Percentiles rank a stretch among this genome's conserved stretches.
Evolutionary conservation across 1,140 invertebrate species (phyloP).

Genomic region (Drosophila paulistorum): DNA sequence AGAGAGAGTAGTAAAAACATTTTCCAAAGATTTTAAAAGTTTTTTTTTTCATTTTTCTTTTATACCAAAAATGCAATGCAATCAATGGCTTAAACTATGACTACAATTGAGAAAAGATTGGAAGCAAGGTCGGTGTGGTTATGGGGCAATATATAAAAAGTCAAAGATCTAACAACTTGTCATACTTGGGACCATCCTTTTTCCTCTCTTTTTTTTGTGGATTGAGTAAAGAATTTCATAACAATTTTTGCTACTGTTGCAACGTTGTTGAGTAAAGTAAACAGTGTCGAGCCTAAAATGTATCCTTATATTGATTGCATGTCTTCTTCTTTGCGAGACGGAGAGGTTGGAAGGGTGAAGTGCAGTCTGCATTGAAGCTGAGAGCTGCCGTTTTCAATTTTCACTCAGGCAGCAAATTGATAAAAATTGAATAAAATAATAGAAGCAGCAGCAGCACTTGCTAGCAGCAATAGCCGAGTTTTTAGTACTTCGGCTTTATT

Average conservation of each 20-base stretch:
- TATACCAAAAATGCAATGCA: conserved; percentile 64
- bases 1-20: conserved; percentile 39
- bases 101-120: conserved; percentile 17
- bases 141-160: conserved; percentile 40
- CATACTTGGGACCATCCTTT: conserved; percentile 51
- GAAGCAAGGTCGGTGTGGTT: not conserved
- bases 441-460: conserved; percentile 5
- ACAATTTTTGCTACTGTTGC: conserved; percentile 56
- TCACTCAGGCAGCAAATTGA: conserved; percentile 60
- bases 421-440: conserved; percentile 76
- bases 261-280: conserved; percentile 43
- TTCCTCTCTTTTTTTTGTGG: not conserved
- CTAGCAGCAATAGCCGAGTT: conserved; percentile 1
- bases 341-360: not conserved
- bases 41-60: conserved; percentile 26
- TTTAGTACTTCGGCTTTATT: conserved; percentile 23
- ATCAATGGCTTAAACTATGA: conserved; percentile 72
- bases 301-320: conserved; percentile 34
- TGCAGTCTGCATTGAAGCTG: not conserved
- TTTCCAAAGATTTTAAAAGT: conserved; percentile 68
- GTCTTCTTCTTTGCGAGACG: not conserved
- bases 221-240: conserved; percentile 57
- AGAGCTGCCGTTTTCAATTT: conserved; percentile 47
- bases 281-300: conserved; percentile 52
- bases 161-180: conserved; percentile 73